Evolutionary conservation across 2,888 invertebrate species (phyloP).

Genomic region (Campoplex capitator): DNA sequence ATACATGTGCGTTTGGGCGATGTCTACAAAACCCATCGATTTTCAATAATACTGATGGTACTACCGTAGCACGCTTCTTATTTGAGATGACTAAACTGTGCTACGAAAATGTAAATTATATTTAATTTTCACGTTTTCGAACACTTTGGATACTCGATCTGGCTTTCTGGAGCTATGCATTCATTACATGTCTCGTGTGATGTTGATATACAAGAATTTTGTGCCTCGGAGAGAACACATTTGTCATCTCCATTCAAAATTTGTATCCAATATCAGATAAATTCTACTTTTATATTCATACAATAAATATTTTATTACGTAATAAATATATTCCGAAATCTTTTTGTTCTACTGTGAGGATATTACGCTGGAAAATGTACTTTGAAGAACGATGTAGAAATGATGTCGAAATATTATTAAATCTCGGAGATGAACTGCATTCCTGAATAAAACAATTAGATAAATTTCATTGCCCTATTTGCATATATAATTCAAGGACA

Average conservation of each 20-base stretch:
- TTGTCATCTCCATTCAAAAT: not conserved
- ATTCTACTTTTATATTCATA: not conserved
- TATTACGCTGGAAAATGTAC: not conserved
- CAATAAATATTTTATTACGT: not conserved
- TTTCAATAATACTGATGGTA: conserved; percentile 25
- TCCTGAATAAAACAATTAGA: not conserved
- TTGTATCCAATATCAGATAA: not conserved
- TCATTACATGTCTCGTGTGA: conserved; percentile 5
- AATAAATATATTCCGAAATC: not conserved
- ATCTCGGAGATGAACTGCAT: not conserved
- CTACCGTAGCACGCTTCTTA: conserved; percentile 51
- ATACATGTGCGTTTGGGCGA: conserved; percentile 12
- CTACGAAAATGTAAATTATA: not conserved
- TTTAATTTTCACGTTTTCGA: conserved; percentile 35
- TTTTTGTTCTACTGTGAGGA: not conserved
- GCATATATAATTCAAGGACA: not conserved
- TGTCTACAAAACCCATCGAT: conserved; percentile 26
- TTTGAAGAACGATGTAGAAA: too few species aligned
- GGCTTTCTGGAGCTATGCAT: not conserved
- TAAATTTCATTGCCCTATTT: not conserved
- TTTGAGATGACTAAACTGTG: conserved; percentile 20
- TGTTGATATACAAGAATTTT: not conserved
- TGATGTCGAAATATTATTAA: not conserved
- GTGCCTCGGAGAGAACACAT: not conserved
- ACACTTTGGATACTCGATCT: conserved; percentile 16